Percentiles rank a stretch among this genome's conserved stretches.
Evolutionary conservation across 2,113 vertebrate genomes (phyloP).

Genomic region (Varanus komodoensis): DNA sequence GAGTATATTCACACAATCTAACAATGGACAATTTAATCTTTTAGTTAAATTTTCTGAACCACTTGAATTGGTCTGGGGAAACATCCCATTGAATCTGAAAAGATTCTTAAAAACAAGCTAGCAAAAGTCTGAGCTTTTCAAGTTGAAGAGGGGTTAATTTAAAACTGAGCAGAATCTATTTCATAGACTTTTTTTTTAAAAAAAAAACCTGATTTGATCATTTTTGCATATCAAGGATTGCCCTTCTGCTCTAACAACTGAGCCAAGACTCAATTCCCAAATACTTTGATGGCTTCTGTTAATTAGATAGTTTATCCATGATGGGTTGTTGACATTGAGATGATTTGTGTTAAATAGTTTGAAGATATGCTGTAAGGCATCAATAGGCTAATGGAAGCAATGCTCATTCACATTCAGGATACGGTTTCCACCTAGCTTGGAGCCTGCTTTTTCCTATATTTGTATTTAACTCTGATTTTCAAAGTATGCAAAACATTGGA

Average conservation of each 20-base stretch:
- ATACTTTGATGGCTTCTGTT: constrained; percentile 87
- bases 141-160: constrained; percentile 77
- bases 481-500: neutral
- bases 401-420: constrained; percentile 77
- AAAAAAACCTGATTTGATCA: constrained; percentile 78
- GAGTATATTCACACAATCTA: neutral
- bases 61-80: neutral
- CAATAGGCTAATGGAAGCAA: constrained; percentile 75
- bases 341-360: constrained; percentile 87
- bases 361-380: constrained; percentile 84
- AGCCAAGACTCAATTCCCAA: constrained; percentile 87
- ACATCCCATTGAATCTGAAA: neutral
- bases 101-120: constrained; percentile 13
- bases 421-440: constrained; percentile 70
- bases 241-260: constrained; percentile 84
- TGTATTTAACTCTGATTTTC: neutral
- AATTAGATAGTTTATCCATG: constrained; percentile 87
- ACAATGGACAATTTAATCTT: neutral
- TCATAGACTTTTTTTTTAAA: constrained; percentile 65
- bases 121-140: constrained; percentile 61
- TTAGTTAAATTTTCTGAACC: neutral
- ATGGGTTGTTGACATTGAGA: constrained; percentile 86
- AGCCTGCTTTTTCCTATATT: constrained; percentile 30
- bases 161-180: constrained; percentile 75
- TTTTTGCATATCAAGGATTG: constrained; percentile 86